Evolutionary conservation across 2,113 vertebrate genomes (phyloP), one percentile per base, ranked within the genome.

Genomic region (Chloropsis hardwickii): DNA sequence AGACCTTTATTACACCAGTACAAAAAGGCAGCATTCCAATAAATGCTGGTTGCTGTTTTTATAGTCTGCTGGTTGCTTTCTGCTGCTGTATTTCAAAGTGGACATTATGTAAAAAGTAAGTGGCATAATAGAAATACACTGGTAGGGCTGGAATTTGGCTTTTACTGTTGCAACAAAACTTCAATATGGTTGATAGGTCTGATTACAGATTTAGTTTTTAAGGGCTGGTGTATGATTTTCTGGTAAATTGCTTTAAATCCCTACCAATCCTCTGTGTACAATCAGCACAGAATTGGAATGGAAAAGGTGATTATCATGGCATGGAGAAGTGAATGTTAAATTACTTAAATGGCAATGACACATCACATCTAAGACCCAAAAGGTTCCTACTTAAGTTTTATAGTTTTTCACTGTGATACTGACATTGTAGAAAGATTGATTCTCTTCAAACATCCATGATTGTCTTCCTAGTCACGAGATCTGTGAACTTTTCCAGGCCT

Each of bases 1-100:
- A 89, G 84, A 80, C 66, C 83, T 91, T 92, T 92, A 91, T 95
- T 94, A 54, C 81, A 89, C 70, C 72, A 69, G 51, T 61, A 67
- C 80, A 88, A 84, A 67, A 51, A 84, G 57, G 57, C 12, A 1
- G 37, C 66, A 33, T 62, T 84, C 53, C 61, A 72, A 86, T 91
- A 94, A 88, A 81, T 56, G 60, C 56, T 91, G 33, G 35, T 62
- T 85, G 40, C 1, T 42, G 39, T 29, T 66, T 81, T 84, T 77
- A 64, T 78, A 88, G 45, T 24, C 48, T 51, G 21, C 51, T 61
- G n/a, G 39, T 71, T 89, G 29, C 29, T 94, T 95, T 90, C 71
- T 90, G 76, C 86, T 44, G 24, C 60, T 73, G 23, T 88, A 84
- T 89, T 88, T 89, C 69, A 89, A 88, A 74, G 22, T 51, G 65